Evolutionary conservation across 2,888 invertebrate species (phyloP), one percentile per base, ranked within the genome.

Genomic region (Ormyrus nitidulus): DNA sequence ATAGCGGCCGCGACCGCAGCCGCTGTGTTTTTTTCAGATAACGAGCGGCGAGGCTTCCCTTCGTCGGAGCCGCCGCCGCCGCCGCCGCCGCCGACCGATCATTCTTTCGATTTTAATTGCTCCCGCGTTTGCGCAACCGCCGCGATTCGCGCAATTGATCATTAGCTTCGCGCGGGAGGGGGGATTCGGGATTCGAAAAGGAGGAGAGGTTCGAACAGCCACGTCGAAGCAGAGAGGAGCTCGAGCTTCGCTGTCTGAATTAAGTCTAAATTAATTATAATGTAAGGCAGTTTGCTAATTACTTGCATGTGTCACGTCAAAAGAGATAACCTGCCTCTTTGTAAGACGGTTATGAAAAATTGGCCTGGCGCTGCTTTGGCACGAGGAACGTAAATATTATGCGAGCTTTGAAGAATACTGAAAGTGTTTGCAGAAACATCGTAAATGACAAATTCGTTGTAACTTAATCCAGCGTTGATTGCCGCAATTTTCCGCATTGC

Each of bases 21-120:
- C 61, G 34, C 72, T 64, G 64, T 53, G 64, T 53, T 72, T 66
- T 64, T 69, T 69, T 54, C 56, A 48, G 70, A 77, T 69, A 77
- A 69, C 54, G 61, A 44, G 5, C 19, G 46, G 49, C 65, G 19
- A 1, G 72, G 46, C 34, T n/a, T 34, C 61, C 34, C 34, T 34
- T 34, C 34, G 34, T 34, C 19, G 19, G 19, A 19, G 19, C 19
- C 19, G 19, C 19, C 19, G 19, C 1, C 34, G 34, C 34, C 34
- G 34, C 34, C 34, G 34, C 34, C 34, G 34, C 34, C 34, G 34
- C 54, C 54, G 54, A 11, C 10, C 54, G 54, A n/a, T n/a, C n/a
- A n/a, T 54, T 54, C n/a, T n/a, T n/a, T 54, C 54, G 4, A 8
- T 54, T 54, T 8, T n/a, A n/a, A 54, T 54, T 34, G 34, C 11